Evolutionary conservation across 2,113 vertebrate genomes (phyloP).

Genomic region (Rhadina sibilatrix): DNA sequence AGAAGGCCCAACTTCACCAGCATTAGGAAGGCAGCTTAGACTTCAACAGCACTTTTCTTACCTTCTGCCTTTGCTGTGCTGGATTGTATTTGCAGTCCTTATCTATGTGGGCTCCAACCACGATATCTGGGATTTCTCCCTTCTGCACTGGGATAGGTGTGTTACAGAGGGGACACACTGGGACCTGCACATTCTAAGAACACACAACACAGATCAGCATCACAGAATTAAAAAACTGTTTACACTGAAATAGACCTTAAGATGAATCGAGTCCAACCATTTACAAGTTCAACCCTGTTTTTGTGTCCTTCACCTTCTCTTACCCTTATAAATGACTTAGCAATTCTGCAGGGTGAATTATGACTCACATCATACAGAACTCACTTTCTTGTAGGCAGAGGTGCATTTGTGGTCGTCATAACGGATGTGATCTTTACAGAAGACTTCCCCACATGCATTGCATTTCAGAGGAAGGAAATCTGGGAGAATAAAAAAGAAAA

Average conservation of each 20-base stretch:
- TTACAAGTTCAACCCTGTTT: not conserved
- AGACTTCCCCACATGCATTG: slow-evolving; percentile 85
- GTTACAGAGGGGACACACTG: slow-evolving; percentile 89
- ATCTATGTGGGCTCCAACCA: slow-evolving; percentile 91
- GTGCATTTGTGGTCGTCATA: slow-evolving; percentile 85
- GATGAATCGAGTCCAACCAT: not conserved
- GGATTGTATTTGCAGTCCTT: slow-evolving; percentile 82
- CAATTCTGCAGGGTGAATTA: not conserved
- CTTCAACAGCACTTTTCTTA: slow-evolving; percentile 28
- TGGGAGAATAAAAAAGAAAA: slow-evolving; percentile 15
- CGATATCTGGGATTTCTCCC: slow-evolving; percentile 86
- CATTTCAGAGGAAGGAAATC: slow-evolving; percentile 95
- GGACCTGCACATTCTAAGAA: slow-evolving; percentile 88
- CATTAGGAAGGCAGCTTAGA: not conserved
- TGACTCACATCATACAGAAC: fast-evolving
- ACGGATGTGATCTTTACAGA: slow-evolving; percentile 91
- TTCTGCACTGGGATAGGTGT: slow-evolving; percentile 81
- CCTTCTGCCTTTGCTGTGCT: slow-evolving; percentile 81
- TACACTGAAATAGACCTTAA: not conserved
- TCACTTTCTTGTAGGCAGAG: slow-evolving; percentile 91
- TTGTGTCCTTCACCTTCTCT: not conserved
- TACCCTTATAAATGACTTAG: not conserved
- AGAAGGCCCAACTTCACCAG: too few species aligned
- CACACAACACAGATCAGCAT: not conserved
- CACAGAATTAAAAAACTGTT: not conserved